Percentiles rank a stretch among this genome's conserved stretches.
These are phyloP conservation scores for Acanthacorydalis orientalis DNA, from an alignment of 2,888 invertebrate genomes.

Conservation along the genomic window DNA sequence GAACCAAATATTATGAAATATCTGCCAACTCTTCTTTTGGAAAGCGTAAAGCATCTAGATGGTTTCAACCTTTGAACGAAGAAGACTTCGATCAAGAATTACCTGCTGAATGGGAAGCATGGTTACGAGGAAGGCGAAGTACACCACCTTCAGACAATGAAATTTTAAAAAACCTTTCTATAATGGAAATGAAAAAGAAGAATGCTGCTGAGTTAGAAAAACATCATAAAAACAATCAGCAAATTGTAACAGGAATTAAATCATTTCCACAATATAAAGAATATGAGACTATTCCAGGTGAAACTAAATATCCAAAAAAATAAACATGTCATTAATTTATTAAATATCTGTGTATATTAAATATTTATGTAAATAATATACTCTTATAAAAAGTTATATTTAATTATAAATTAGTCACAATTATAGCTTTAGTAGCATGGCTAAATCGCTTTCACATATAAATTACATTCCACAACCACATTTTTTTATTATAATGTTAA, in stretches of 20 bases:
- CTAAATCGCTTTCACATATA: too few species aligned
- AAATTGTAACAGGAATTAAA: conserved; percentile 18
- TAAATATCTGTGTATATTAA: too few species aligned
- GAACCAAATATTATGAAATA: conserved; percentile 70
- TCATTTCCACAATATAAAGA: conserved; percentile 42
- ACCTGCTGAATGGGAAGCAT: conserved; percentile 79
- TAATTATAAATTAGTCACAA: too few species aligned
- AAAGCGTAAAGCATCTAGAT: conserved; percentile 46
- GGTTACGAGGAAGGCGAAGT: conserved; percentile 47
- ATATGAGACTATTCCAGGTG: conserved; percentile 34
- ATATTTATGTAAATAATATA: too few species aligned
- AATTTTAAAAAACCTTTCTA: conserved; percentile 46
- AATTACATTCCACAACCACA: too few species aligned
- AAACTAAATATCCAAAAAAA: conserved; percentile 7
- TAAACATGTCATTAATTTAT: too few species aligned
- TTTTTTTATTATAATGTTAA: too few species aligned
- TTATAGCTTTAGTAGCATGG: too few species aligned
- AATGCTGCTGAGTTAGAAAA: conserved; percentile 56
- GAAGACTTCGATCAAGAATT: conserved; percentile 53
- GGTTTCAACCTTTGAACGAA: conserved; percentile 51
- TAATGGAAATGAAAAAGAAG: conserved; percentile 53
- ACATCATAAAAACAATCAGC: conserved; percentile 26
- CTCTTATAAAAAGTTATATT: too few species aligned
- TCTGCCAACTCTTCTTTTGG: conserved; percentile 45
- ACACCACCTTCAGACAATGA: conserved; percentile 60